phyloP scores from a whole-genome alignment of 1,140 invertebrate genomes.

The Harpegnathos saltator region DNA sequence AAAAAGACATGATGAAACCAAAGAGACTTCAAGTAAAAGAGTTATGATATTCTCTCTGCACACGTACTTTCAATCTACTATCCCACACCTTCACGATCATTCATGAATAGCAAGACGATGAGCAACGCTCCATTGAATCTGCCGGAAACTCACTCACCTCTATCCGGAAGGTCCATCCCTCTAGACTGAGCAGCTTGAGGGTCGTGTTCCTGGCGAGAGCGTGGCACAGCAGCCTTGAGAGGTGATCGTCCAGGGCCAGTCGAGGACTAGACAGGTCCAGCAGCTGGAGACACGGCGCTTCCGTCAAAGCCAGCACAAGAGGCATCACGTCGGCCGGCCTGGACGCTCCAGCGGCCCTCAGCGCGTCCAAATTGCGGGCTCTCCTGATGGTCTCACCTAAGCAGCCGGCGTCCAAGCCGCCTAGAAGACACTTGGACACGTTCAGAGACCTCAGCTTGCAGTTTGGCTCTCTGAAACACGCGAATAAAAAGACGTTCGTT shows the following conservation, averaged over 20 bases:
- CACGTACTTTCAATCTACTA: too few species aligned
- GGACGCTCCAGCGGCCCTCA: slow-evolving; percentile 86
- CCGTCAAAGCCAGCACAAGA: slow-evolving; percentile 85
- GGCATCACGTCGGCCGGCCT: slow-evolving; percentile 85
- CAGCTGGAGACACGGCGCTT: slow-evolving; percentile 86
- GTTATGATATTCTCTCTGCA: too few species aligned
- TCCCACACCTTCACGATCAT: too few species aligned
- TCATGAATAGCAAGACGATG: background rate
- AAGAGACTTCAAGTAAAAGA: too few species aligned
- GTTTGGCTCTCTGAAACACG: slow-evolving; percentile 79
- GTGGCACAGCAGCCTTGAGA: slow-evolving; percentile 86
- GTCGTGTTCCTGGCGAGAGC: slow-evolving; percentile 86
- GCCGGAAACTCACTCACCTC: slow-evolving; percentile 83
- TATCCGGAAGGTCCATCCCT: slow-evolving; percentile 87
- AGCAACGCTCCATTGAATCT: background rate
- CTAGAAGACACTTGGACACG: slow-evolving; percentile 85
- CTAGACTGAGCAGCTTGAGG: slow-evolving; percentile 86
- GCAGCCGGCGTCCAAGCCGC: slow-evolving; percentile 86
- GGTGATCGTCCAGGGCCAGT: slow-evolving; percentile 86
- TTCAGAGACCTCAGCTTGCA: slow-evolving; percentile 86
- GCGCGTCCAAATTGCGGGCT: slow-evolving; percentile 85
- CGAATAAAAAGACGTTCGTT: slow-evolving; percentile 28
- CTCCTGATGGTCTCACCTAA: slow-evolving; percentile 86
- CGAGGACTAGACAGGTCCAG: slow-evolving; percentile 86
- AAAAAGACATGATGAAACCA: too few species aligned